Evolutionary conservation across 2,888 invertebrate species (phyloP), one percentile per base, ranked within the genome.

Genomic region (Azorinus chamasolen): DNA sequence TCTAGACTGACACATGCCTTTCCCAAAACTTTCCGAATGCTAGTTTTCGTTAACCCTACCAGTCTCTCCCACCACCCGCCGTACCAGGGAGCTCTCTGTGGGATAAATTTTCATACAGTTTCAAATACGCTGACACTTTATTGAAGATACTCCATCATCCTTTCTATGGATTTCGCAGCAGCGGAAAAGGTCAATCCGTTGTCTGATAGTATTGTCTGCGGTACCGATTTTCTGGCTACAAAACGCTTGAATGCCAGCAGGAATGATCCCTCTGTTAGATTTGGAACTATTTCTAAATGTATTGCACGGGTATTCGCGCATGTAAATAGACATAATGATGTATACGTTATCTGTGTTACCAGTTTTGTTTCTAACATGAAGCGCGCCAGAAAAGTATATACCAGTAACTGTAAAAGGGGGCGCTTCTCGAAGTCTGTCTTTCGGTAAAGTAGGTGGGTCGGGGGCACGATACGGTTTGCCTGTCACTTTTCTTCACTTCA

Each of bases 271-370:
- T n/a, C n/a, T n/a, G n/a, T n/a, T n/a, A n/a, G n/a, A n/a, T n/a
- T n/a, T n/a, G n/a, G n/a, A n/a, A n/a, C n/a, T n/a, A n/a, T n/a
- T n/a, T n/a, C n/a, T n/a, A n/a, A 45, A 61, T 82, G 81, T 10
- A 79, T 73, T 1, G 79, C 69, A 45, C 81, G 55, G 12, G 74
- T 78, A 32, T 18, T 63, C 1, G 69, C 70, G 61, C 78, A 81
- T 20, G 81, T 79, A 63, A 74, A 73, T 4, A 73, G 66, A 43
- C 70, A 73, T 27, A 71, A n/a, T n/a, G n/a, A n/a, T 68, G 48
- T 81, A 78, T 10, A 39, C 68, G 64, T 81, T 81, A 32, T 12
- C 18, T 27, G 58, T 41, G 18, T 55, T 5, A 16, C 61, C 39
- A 18, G 8, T 46, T 6, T 8, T 48, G 18, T 41, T 14, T 57